A percentile compares a stretch with the other conserved stretches of the same genome.
These are phyloP conservation scores for Aldabrachelys gigantea DNA, from an alignment of 2,113 vertebrate genomes.

Conservation along the genomic window DNA sequence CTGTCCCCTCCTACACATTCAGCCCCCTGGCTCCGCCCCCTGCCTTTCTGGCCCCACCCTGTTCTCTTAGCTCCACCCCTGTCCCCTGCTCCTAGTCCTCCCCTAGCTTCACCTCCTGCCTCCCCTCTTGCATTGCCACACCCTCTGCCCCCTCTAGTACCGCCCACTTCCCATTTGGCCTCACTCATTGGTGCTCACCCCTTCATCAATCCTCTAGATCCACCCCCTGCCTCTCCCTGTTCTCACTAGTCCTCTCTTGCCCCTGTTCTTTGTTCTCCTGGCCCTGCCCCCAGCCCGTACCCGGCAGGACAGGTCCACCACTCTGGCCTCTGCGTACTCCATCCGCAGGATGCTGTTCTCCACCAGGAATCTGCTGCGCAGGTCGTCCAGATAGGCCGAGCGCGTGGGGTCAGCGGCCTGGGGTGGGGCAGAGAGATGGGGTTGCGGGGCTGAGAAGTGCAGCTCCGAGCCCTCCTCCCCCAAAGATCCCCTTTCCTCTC, in stretches of 20 bases:
- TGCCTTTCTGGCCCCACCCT: background rate
- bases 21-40: no score
- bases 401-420: slow-evolving; percentile 90
- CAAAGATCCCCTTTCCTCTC: background rate
- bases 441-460: background rate
- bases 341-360: slow-evolving; percentile 94
- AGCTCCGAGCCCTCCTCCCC: background rate
- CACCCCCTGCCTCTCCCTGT: no score
- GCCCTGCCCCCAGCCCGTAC: slow-evolving; percentile 52
- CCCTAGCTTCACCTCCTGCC: no score
- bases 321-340: slow-evolving; percentile 91
- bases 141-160: background rate
- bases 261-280: background rate
- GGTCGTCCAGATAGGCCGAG: slow-evolving; percentile 86
- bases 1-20: background rate
- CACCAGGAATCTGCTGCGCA: slow-evolving; percentile 91
- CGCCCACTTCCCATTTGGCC: background rate
- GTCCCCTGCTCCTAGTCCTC: background rate
- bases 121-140: background rate
- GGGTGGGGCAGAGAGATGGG: background rate
- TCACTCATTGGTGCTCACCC: no score
- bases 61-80: background rate
- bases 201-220: no score
- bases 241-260: background rate
- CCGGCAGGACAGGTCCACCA: slow-evolving; percentile 87